Evolutionary conservation across 2,797 vertebrate species (phyloP).

Genomic region (Takifugu ocellatus): DNA sequence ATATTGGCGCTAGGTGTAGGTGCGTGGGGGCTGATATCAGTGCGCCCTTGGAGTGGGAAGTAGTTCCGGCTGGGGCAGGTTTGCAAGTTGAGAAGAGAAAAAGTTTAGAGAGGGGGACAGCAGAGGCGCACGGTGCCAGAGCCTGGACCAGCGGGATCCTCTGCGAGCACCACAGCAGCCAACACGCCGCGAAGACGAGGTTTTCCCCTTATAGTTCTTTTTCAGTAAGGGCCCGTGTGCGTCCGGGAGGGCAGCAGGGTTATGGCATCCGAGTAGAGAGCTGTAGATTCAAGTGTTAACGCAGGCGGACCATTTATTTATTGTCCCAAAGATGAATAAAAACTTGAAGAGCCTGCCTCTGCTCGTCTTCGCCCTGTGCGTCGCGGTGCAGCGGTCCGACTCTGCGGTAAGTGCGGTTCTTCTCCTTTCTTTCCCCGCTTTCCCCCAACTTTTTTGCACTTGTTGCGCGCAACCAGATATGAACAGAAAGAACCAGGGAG

Average conservation of each 20-base stretch:
- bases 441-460: background rate
- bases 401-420: constrained; percentile 74
- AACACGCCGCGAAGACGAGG: constrained; percentile 20
- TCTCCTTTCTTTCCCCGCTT: background rate
- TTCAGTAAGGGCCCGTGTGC: constrained; percentile 12
- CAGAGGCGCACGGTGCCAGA: constrained; percentile 70
- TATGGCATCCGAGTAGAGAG: constrained; percentile 45
- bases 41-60: constrained; percentile 45
- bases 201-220: background rate
- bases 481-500: background rate
- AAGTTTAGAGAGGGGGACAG: constrained; percentile 62
- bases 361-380: constrained; percentile 65
- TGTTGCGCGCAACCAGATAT: background rate
- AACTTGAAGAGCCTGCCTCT: constrained; percentile 56
- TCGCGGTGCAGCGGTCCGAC: constrained; percentile 59
- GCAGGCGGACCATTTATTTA: constrained; percentile 53
- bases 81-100: constrained; percentile 63
- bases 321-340: constrained; percentile 62
- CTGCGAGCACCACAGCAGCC: constrained; percentile 42
- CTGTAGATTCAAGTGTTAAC: constrained; percentile 51
- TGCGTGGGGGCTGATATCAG: constrained; percentile 18
- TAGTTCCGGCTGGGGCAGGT: constrained; percentile 73
- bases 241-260: constrained; percentile 10
- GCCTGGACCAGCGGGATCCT: constrained; percentile 56
- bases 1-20: constrained; percentile 1